These are phyloP conservation scores for Enteromius treurensis DNA, from an alignment of 2,797 vertebrate genomes.

Conservation along the genomic window DNA sequence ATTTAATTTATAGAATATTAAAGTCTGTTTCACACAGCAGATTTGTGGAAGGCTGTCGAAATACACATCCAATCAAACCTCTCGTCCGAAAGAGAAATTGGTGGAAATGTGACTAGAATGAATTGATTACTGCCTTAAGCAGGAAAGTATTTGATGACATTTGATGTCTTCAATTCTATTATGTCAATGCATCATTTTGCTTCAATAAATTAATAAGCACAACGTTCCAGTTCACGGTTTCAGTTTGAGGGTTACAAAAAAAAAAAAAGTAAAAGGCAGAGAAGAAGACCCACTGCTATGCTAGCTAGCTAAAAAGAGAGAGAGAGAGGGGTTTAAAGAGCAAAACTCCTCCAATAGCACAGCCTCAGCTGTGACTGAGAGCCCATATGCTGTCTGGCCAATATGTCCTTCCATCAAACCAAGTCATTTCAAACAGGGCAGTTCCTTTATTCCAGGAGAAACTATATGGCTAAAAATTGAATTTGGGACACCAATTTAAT, in stretches of 20 bases:
- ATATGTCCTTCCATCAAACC: slow-evolving; percentile 37
- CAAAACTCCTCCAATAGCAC: background rate
- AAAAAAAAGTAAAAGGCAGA: background rate
- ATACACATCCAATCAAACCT: background rate
- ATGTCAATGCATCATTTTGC: no score
- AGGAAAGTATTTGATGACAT: background rate
- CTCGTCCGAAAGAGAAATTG: background rate
- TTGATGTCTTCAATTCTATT: background rate
- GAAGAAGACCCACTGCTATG: background rate
- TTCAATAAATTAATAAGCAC: background rate
- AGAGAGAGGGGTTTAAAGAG: background rate
- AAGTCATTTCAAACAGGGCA: slow-evolving; percentile 47
- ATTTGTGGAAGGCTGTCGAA: slow-evolving; percentile 20
- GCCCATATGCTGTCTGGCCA: slow-evolving; percentile 61
- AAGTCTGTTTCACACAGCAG: slow-evolving; percentile 2
- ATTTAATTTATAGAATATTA: slow-evolving; percentile 25
- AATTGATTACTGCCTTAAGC: slow-evolving; percentile 16
- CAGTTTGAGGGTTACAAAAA: no score
- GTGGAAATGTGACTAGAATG: background rate
- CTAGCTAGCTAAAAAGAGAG: background rate
- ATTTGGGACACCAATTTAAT: slow-evolving; percentile 42
- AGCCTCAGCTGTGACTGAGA: slow-evolving; percentile 58
- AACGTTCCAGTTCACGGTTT: background rate
- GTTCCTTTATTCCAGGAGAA: slow-evolving; percentile 42
- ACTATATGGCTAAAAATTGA: slow-evolving; percentile 24